A percentile compares a stretch with the other conserved stretches of the same genome.
phyloP scores from a whole-genome alignment of 1,140 invertebrate genomes.

The Aethina tumida region DNA sequence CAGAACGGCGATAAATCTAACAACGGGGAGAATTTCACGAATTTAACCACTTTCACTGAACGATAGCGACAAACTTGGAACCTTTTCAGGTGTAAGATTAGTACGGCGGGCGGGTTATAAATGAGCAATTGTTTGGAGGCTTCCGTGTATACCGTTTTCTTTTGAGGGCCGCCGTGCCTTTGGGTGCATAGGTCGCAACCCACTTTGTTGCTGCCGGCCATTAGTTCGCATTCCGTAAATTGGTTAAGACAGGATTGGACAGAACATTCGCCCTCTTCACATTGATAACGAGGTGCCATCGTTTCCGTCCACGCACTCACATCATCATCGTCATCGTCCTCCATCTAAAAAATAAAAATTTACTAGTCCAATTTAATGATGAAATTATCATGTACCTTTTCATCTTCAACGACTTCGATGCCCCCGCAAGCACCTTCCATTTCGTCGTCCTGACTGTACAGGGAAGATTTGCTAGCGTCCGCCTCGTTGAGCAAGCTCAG shows the following conservation, averaged over 20 bases:
- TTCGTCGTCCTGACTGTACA: conserved; percentile 14
- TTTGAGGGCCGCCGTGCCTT: conserved; percentile 47
- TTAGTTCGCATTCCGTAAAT: conserved; percentile 80
- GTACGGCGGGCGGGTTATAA: conserved; percentile 78
- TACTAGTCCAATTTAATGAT: neutral
- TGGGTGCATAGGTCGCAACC: conserved; percentile 83
- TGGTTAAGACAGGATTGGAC: conserved; percentile 81
- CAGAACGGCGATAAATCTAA: conserved; percentile 89
- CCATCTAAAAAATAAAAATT: conserved; percentile 26
- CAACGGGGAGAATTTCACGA: conserved; percentile 78
- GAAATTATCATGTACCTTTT: conserved; percentile 19
- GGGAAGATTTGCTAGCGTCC: conserved; percentile 21
- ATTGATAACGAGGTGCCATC: conserved; percentile 53
- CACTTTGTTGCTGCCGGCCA: conserved; percentile 87
- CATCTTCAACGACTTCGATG: conserved; percentile 16
- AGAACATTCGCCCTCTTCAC: conserved; percentile 69
- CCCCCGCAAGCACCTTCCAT: conserved; percentile 19
- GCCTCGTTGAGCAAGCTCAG: conserved; percentile 30
- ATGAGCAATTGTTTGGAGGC: conserved; percentile 89
- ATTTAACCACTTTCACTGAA: conserved; percentile 66
- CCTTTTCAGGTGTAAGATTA: conserved; percentile 91
- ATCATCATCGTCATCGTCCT: conserved; percentile 30
- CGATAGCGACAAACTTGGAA: conserved; percentile 50
- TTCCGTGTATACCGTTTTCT: conserved; percentile 75
- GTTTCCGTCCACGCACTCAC: conserved; percentile 39